Base-by-base conservation (phyloP, 1,140 invertebrate species). In the Lordiphosa mommai region DNA sequence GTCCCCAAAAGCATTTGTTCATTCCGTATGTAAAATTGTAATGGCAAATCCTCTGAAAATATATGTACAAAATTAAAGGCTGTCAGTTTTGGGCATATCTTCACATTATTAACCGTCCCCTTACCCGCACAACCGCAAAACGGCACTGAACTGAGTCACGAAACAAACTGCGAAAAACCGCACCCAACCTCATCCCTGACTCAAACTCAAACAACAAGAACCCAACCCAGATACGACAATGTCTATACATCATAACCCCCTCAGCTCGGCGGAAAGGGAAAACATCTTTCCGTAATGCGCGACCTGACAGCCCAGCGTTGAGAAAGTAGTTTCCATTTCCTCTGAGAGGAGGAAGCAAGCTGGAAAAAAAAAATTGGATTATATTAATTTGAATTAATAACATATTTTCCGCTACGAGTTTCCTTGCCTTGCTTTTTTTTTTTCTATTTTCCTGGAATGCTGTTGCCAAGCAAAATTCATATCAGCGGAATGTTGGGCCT, bases 341-440 rank as follows among this genome's bases (percentile, higher is more conserved):
- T 63, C 53, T 59, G 30, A 16, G 29, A 10, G 49, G 29, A 23
- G 20, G 46, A 32, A 16, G 13, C 7, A 34, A 10, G n/a, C 6
- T 33, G 27, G 16, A 52, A 36, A 14, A 27, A 68, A 72, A 73
- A 59, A 48, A 80, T 74, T 53, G 47, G 57, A 86, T 84, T 84
- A 79, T 86, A 86, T 86, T 86, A 84, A 84, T 84, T 84, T 86
- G 60, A 74, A 84, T 84, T 84, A 84, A 84, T 84, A 86, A 84
- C 80, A 84, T 84, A 84, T 86, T 84, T 84, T 84, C 69, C 79
- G 72, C 41, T 37, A 37, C 46, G 52, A 44, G 61, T 59, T 72
- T 64, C 9, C 56, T 33, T 34, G 36, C 17, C 23, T 9, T 6
- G 27, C 20, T 6, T 33, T 37, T 9, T 6, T 34, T 14, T 6